Evolutionary conservation across 2,888 invertebrate species (phyloP).

Genomic region (Apamea sordens): DNA sequence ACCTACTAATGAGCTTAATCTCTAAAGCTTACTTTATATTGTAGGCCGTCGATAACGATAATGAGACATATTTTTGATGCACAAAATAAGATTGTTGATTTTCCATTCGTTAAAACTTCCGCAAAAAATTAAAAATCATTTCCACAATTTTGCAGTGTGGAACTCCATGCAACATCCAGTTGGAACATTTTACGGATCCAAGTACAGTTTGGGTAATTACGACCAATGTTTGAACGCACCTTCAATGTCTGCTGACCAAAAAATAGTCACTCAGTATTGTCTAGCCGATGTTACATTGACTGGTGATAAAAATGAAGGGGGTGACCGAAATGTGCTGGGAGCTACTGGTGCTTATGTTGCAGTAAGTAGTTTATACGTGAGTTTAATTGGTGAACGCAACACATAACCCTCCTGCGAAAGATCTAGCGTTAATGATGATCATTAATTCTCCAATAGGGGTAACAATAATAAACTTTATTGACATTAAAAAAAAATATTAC

Average conservation of each 20-base stretch:
- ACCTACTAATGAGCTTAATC: background rate
- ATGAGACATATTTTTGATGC: background rate
- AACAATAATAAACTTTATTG: too few relatives aligned
- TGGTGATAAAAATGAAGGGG: background rate
- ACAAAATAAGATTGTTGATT: conserved; percentile 8
- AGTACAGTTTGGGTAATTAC: conserved; percentile 55
- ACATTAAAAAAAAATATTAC: too few relatives aligned
- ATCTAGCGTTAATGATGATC: background rate
- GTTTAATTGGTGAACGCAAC: too few relatives aligned
- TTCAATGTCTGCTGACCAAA: conserved; percentile 7
- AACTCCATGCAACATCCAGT: conserved; percentile 61
- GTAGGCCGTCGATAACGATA: background rate
- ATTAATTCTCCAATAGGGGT: background rate
- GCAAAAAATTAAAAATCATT: background rate
- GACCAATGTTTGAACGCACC: conserved; percentile 52
- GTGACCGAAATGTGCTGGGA: conserved; percentile 9
- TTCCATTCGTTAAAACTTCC: background rate
- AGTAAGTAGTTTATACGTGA: conserved; percentile 25
- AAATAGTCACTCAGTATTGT: conserved; percentile 53
- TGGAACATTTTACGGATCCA: conserved; percentile 46
- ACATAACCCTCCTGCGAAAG: too few relatives aligned
- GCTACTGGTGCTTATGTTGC: conserved; percentile 37
- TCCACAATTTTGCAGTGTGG: conserved; percentile 48
- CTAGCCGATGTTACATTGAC: conserved; percentile 42
- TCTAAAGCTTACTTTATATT: background rate